Conservation (phyloP, 2,888 invertebrate species). For the Alviniconcha strummeri region DNA sequence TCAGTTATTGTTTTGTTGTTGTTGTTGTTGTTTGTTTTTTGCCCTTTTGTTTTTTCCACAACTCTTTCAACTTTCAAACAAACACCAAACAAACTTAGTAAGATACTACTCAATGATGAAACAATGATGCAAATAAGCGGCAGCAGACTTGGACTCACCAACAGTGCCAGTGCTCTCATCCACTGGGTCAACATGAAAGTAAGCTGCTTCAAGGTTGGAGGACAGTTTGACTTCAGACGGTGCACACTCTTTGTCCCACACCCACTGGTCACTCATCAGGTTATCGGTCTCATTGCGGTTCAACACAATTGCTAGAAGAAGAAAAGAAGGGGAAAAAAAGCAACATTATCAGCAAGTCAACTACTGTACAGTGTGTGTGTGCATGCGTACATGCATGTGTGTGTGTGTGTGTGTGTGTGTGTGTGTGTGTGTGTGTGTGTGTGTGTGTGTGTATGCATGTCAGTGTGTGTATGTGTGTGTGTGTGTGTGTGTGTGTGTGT, state of each 20-base stretch:
- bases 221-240: slow-evolving; percentile 54
- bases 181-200: slow-evolving; percentile 58
- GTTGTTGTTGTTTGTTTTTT: too few relatives aligned
- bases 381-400: neutral
- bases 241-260: slow-evolving; percentile 54
- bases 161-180: slow-evolving; percentile 57
- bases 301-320: slow-evolving; percentile 11
- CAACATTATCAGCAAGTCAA: too few relatives aligned
- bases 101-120: too few relatives aligned
- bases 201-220: slow-evolving; percentile 47
- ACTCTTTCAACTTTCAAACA: too few relatives aligned
- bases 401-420: slow-evolving; percentile 19
- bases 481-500: neutral
- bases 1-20: too few relatives aligned
- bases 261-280: slow-evolving; percentile 48
- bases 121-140: too few relatives aligned
- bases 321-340: neutral
- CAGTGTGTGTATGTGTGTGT: neutral
- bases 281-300: neutral
- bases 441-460: too few relatives aligned
- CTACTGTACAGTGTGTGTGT: neutral
- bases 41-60: too few relatives aligned
- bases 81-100: too few relatives aligned
- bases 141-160: slow-evolving; percentile 40
- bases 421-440: neutral